A percentile compares a stretch with the other conserved stretches of the same genome.
Conservation (phyloP, 2,113 vertebrate genomes). For the Marcusenius ussheri region DNA sequence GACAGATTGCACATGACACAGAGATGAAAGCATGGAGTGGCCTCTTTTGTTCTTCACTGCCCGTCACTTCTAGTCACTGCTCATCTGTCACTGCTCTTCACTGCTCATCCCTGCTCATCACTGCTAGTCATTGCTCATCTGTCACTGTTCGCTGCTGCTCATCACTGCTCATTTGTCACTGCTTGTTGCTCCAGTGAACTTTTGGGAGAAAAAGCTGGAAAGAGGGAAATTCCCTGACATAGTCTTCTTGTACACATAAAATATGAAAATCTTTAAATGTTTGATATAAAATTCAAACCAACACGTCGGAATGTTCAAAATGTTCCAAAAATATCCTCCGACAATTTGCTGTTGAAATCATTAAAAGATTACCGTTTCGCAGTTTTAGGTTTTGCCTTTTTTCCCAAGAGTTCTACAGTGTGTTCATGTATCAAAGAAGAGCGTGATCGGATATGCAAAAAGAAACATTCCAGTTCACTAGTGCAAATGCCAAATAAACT, state of each 20-base stretch:
- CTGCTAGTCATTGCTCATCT: too few species aligned
- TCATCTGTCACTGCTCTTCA: background rate
- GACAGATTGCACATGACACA: background rate
- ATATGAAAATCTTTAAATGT: too few species aligned
- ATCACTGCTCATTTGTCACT: too few species aligned
- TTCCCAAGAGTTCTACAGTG: background rate
- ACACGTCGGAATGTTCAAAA: too few species aligned
- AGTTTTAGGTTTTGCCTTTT: background rate
- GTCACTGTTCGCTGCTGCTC: too few species aligned
- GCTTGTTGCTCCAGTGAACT: background rate
- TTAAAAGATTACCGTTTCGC: background rate
- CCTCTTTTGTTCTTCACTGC: background rate
- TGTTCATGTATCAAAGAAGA: background rate
- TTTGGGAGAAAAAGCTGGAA: background rate
- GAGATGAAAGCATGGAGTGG: background rate
- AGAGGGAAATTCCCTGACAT: background rate
- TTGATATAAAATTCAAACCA: too few species aligned
- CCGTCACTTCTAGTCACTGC: background rate
- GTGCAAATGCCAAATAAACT: background rate
- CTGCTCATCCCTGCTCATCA: too few species aligned
- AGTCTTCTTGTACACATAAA: too few species aligned
- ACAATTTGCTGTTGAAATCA: background rate
- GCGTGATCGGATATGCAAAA: background rate
- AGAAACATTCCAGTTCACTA: background rate
- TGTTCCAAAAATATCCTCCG: background rate